These are phyloP conservation scores for Clinocottus analis DNA, from an alignment of 2,113 vertebrate genomes.

Conservation along the genomic window DNA sequence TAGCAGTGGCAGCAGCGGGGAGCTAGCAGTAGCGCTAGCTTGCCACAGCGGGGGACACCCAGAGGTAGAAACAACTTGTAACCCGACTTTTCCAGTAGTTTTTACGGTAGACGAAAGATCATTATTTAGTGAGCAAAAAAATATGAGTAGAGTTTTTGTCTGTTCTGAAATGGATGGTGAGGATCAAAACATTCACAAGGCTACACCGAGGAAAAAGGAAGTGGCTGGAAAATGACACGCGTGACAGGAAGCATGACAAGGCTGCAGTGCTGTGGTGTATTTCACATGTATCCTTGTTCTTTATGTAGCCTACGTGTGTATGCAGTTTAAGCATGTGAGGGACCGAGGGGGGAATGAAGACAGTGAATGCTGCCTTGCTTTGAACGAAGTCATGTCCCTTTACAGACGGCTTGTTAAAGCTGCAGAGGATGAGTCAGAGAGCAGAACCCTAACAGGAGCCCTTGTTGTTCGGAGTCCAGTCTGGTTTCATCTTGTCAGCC, in stretches of 20 bases:
- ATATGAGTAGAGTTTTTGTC: neutral
- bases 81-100: too few relatives aligned
- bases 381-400: conserved; percentile 53
- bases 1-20: too few relatives aligned
- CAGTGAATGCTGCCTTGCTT: conserved; percentile 33
- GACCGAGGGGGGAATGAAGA: conserved; percentile 11
- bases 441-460: conserved; percentile 69
- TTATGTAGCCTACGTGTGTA: neutral
- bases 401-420: conserved; percentile 71
- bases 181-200: neutral
- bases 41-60: too few relatives aligned
- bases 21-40: too few relatives aligned
- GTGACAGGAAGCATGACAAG: neutral
- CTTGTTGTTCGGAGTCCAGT: conserved; percentile 71
- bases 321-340: conserved; percentile 19
- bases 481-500: conserved; percentile 79
- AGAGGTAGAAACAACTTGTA: too few relatives aligned
- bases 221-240: neutral
- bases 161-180: neutral
- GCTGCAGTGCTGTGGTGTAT: neutral
- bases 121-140: neutral
- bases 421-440: conserved; percentile 77
- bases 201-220: neutral
- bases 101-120: too few relatives aligned
- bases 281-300: conserved; percentile 1